Base-by-base conservation (phyloP, 1,140 invertebrate species). In the Eriocheir sinensis region DNA sequence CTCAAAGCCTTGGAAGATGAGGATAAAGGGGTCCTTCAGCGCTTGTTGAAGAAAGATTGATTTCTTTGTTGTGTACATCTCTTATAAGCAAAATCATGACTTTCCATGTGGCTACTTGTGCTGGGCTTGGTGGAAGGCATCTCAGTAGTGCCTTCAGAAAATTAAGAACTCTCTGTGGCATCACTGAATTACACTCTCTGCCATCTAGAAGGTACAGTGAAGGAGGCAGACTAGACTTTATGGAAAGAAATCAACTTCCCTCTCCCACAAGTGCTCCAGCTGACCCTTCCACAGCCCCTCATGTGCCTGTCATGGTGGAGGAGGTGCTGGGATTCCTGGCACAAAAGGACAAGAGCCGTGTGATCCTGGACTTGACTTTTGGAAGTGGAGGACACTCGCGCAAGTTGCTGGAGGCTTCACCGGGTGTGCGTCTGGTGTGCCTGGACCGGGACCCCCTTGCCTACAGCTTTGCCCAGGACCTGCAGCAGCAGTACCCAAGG, bases 301-400 rank as follows among this genome's bases (percentile, higher is more conserved):
- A 94, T 72, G 88, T 48, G 9, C 94, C 94, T 94, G 94, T 94
- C 34, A 94, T 94, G 94, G 44, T 80, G 32, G 83, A 88, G 53
- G 89, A 94, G 80, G 94, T 92, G 34, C 48, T 91, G 3, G 89
- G 88, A 36, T 86, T 38, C 34, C 90, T 94, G 21, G 41, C 40
- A 38, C 89, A 89, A 94, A 53, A n/a, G 72, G 81, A 40, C 2
- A 40, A 79, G 79, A 38, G 72, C 30, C 27, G 60, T 72, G 81
- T 94, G 1, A 85, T 94, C 34, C 38, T 94, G 34, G 94, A 94
- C 34, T 86, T 92, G 80, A 94, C 94, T 34, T 94, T 92, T 72
- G 94, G 94, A 38, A 81, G 40, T 17, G 94, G 94, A 72, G 94
- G 94, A 21, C 94, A 94, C 79, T 86, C 94, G 2, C 41, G 44